phyloP scores from a whole-genome alignment of 2,888 invertebrate genomes.

The Nomada fabriciana region DNA sequence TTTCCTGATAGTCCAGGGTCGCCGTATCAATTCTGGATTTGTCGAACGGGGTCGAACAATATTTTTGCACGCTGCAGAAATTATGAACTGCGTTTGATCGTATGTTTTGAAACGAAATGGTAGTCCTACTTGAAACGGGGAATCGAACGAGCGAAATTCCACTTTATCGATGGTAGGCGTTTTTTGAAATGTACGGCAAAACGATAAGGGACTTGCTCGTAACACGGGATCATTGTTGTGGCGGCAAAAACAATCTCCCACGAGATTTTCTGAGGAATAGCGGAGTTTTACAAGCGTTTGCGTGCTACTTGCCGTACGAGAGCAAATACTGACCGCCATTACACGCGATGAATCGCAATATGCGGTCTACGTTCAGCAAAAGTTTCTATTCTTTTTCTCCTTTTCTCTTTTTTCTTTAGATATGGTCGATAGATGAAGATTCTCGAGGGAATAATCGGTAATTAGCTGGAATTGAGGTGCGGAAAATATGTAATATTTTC shows the following conservation, averaged over 20 bases:
- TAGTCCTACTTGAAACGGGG: background rate
- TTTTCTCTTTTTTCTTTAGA: too few species aligned
- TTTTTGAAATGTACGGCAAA: slow-evolving; percentile 46
- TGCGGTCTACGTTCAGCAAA: background rate
- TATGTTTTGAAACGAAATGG: slow-evolving; percentile 13
- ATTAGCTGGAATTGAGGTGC: background rate
- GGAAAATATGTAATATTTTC: background rate
- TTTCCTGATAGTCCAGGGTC: background rate
- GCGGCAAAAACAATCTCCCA: slow-evolving; percentile 23
- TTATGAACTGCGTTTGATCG: slow-evolving; percentile 17
- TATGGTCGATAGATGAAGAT: background rate
- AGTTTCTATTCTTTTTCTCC: background rate
- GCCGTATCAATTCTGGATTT: slow-evolving; percentile 3
- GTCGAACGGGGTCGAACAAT: background rate
- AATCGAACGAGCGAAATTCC: slow-evolving; percentile 58
- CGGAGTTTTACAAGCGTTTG: slow-evolving; percentile 1
- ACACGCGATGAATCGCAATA: slow-evolving; percentile 6
- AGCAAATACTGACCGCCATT: slow-evolving; percentile 6
- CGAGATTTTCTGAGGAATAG: slow-evolving; percentile 4
- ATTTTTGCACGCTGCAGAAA: background rate
- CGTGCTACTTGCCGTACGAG: background rate
- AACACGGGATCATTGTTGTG: slow-evolving; percentile 4
- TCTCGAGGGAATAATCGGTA: background rate
- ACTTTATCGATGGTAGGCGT: slow-evolving; percentile 46
- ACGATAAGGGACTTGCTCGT: background rate